Evolutionary conservation across 1,140 invertebrate genomes (phyloP).

Genomic region (Caenorhabditis latens): DNA sequence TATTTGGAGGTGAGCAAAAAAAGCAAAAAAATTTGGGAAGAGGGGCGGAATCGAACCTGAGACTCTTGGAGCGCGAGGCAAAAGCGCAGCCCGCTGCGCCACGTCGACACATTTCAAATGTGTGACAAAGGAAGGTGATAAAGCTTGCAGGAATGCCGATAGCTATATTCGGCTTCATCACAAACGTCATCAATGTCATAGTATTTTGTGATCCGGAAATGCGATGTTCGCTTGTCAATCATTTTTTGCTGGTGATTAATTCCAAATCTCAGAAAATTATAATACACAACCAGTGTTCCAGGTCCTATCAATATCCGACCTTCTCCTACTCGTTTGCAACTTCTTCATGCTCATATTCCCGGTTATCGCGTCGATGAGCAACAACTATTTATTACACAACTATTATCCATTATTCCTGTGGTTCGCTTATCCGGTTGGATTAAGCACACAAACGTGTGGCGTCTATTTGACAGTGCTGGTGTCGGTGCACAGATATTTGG

Average conservation of each 20-base stretch:
- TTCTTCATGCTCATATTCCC: slow-evolving; percentile 77
- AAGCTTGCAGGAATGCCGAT: slow-evolving; percentile 72
- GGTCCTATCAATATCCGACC: slow-evolving; percentile 69
- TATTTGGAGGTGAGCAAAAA: slow-evolving; percentile 50
- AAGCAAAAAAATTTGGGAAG: too few relatives aligned
- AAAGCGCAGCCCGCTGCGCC: too few relatives aligned
- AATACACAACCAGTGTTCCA: slow-evolving; percentile 22
- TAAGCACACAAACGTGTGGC: slow-evolving; percentile 75
- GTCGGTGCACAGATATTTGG: slow-evolving; percentile 70
- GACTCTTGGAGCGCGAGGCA: too few relatives aligned
- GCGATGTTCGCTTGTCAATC: slow-evolving; percentile 74
- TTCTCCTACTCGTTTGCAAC: slow-evolving; percentile 74
- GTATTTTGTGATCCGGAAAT: slow-evolving; percentile 75
- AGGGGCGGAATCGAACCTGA: too few relatives aligned
- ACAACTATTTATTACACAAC: slow-evolving; percentile 75
- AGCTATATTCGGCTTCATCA: slow-evolving; percentile 73
- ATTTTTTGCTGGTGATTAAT: slow-evolving; percentile 72
- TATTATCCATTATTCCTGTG: slow-evolving; percentile 72
- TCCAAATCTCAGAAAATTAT: neutral
- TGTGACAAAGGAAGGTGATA: too few relatives aligned
- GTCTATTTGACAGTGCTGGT: slow-evolving; percentile 77
- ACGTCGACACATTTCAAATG: too few relatives aligned
- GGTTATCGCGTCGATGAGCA: slow-evolving; percentile 74
- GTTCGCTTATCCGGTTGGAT: slow-evolving; percentile 75
- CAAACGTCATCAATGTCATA: slow-evolving; percentile 76